A percentile compares a stretch with the other conserved stretches of the same genome.
Conservation (phyloP, 2,797 vertebrate genomes). For the Scarus forsteni region DNA sequence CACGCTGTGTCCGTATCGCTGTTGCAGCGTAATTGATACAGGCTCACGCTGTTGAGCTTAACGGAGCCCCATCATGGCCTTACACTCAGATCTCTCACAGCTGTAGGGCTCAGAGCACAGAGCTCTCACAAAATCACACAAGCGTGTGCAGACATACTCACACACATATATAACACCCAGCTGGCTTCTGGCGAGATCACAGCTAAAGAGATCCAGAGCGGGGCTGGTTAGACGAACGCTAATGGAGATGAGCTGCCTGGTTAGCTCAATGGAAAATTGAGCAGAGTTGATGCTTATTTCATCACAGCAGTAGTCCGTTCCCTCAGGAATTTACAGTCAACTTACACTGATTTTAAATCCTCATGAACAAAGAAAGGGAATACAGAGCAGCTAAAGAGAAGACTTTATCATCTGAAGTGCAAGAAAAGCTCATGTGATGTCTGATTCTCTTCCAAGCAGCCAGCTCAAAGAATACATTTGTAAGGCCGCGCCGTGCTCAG, state of each 20-base stretch:
- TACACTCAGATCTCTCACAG: constrained; percentile 80
- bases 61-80: constrained; percentile 75
- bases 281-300: constrained; percentile 77
- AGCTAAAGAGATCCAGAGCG: constrained; percentile 74
- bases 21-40: constrained; percentile 82
- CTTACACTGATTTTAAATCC: constrained; percentile 64
- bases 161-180: constrained; percentile 58
- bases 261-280: constrained; percentile 80
- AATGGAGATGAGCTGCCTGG: constrained; percentile 83
- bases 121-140: constrained; percentile 71
- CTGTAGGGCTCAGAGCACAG: constrained; percentile 75
- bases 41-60: constrained; percentile 82
- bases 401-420: constrained; percentile 46
- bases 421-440: constrained; percentile 55
- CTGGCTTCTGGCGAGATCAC: constrained; percentile 76
- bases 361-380: constrained; percentile 39
- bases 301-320: constrained; percentile 69
- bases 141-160: constrained; percentile 34
- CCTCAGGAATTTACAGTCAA: constrained; percentile 53
- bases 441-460: constrained; percentile 56
- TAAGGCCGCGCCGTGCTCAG: constrained; percentile 57
- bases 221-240: constrained; percentile 77
- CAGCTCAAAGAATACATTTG: constrained; percentile 60
- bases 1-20: constrained; percentile 78
- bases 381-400: constrained; percentile 34